Base-by-base conservation (phyloP, 1,140 invertebrate genomes). In the Leptonema lineaticorne region DNA sequence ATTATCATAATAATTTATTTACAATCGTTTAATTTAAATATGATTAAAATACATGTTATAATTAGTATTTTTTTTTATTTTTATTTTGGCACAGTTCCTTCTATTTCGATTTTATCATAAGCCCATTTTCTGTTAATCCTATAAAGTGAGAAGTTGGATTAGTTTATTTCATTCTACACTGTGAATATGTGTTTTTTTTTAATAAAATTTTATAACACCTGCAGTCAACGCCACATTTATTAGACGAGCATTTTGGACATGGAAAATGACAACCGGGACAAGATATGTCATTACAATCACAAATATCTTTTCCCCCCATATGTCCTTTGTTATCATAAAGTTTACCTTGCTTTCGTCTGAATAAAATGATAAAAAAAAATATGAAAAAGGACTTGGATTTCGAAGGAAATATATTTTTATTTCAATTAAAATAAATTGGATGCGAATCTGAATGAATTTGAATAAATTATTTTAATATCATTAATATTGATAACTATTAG, bases 201-300 rank as follows among this genome's bases (percentile, higher is more conserved):
- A 48, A 48, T 6, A 53, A 22, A 45, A 28, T 18, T 48, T n/a
- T n/a, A n/a, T n/a, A n/a, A n/a, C 77, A 83, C 81, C 81, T 80
- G 77, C 81, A 83, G 53, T 82, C 80, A 73, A 78, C 77, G 27
- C 78, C 81, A 77, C 81, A 83, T 76, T 82, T 83, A 37, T 72
- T 75, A 0, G 81, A 83, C 65, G 59, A 74, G 60, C 92, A 94
- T 79, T 90, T 92, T 0, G 82, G 74, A 76, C 92, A 94, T 0
- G 89, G 88, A 76, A 90, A 91, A 76, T 92, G 91, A 79, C 92
- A 94, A 0, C 92, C 92, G 1, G 85, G 78, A 74, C 92, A 94
- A 6, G 80, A 78, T 46, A 81, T 75, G 62, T 86, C 84, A 20
- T 93, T 77, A 75, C 92, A 94, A 77, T 94, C 92, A 75, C 92